phyloP scores from a whole-genome alignment of 2,113 vertebrate genomes.

The Carollia perspicillata region DNA sequence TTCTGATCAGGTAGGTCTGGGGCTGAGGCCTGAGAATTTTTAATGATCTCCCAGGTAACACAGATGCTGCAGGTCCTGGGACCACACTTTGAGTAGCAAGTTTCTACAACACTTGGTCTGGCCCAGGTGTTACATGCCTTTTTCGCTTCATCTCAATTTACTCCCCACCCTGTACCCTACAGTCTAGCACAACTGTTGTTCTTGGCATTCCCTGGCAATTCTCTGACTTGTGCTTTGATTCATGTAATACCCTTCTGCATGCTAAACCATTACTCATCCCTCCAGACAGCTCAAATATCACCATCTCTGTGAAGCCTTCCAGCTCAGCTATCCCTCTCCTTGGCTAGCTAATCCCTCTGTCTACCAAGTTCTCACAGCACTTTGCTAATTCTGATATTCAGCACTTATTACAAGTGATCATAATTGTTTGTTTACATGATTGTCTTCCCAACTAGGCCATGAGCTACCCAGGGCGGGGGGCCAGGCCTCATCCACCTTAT shows the following conservation, averaged over 20 bases:
- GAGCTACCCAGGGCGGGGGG: conserved; percentile 30
- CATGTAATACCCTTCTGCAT: not conserved
- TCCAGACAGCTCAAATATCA: conserved; percentile 57
- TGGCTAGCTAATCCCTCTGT: conserved; percentile 50
- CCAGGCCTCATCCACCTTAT: not conserved
- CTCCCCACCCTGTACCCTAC: not conserved
- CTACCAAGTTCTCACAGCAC: conserved; percentile 46
- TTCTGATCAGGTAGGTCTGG: not conserved
- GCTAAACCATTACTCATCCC: conserved; percentile 35
- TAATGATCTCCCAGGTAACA: not conserved
- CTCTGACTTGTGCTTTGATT: not conserved
- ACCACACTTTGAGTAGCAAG: not conserved
- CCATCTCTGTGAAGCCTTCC: not conserved
- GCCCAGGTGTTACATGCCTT: not conserved
- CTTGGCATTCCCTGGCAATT: conserved; percentile 33
- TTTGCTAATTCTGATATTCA: conserved; percentile 43
- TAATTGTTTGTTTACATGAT: conserved; percentile 60
- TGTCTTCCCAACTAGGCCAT: conserved; percentile 39
- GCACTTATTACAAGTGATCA: conserved; percentile 57
- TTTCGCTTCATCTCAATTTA: not conserved
- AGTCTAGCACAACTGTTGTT: conserved; percentile 35
- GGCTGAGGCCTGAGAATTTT: not conserved
- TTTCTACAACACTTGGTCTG: not conserved
- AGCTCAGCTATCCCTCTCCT: not conserved
- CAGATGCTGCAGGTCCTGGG: not conserved